These are phyloP conservation scores for Resseliella maxima DNA, from an alignment of 2,888 invertebrate genomes.

Conservation along the genomic window DNA sequence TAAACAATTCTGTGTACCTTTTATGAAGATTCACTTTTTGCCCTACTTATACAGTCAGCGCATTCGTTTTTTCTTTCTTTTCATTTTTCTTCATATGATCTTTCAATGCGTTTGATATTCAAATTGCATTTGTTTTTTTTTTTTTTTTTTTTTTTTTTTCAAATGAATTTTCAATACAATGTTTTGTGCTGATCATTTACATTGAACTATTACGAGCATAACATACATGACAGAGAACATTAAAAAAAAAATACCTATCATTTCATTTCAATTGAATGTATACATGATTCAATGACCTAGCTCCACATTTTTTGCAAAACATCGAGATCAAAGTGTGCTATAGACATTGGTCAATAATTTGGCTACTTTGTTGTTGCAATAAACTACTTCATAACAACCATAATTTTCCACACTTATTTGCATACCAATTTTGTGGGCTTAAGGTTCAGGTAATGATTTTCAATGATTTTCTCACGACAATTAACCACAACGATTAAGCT, in stretches of 20 bases:
- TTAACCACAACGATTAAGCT: no score
- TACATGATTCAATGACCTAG: background rate
- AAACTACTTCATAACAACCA: no score
- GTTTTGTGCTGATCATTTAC: background rate
- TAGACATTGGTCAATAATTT: no score
- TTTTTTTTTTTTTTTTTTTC: background rate
- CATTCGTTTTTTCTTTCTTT: background rate
- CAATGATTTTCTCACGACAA: no score
- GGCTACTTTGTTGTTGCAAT: no score
- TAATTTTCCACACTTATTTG: no score
- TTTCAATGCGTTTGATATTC: no score
- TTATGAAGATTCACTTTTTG: slow-evolving; percentile 6
- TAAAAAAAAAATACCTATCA: no score
- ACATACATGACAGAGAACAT: background rate
- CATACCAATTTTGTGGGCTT: no score
- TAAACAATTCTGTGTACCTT: background rate
- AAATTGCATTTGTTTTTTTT: background rate
- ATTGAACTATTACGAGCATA: background rate
- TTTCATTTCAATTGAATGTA: background rate
- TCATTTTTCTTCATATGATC: background rate
- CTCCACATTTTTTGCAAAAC: background rate
- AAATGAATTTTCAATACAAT: no score
- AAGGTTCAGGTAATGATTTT: no score
- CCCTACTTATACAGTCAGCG: slow-evolving; percentile 2
- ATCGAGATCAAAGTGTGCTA: no score